Evolutionary conservation across 2,797 vertebrate species (phyloP), one percentile per base, ranked within the genome.

Genomic region (Crenichthys baileyi): DNA sequence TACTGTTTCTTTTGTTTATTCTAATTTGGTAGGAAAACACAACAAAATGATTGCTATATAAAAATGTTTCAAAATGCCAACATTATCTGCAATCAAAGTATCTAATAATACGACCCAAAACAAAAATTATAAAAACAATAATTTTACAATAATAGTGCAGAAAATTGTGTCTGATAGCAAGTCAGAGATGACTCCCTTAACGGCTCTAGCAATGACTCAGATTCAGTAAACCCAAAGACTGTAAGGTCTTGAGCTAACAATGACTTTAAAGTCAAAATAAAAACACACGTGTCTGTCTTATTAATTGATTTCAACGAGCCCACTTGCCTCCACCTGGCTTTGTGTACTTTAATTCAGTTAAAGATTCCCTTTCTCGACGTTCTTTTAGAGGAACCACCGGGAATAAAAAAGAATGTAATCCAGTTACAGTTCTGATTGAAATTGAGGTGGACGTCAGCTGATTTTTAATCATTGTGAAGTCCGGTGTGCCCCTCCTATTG

Each of bases 381-480:
- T 71, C 74, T 72, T 85, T 76, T 72, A 71, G 68, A 77, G 77
- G 75, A 72, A 36, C 78, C 56, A 22, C 11, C 4, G 60, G 76
- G 68, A 79, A 83, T 31, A 20, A 26, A 75, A 71, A 20, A 29
- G 1, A 81, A 74, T 51, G 77, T 60, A 79, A 82, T 79, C 61
- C 46, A 80, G 72, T 89, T 81, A 83, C 51, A 77, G 51, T 63
- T 72, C 65, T 70, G 74, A 81, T 20, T 75, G 72, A 76, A 85
- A 68, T 76, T 68, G 15, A 22, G 31, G 20, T 29, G 78, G 82
- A 71, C 29, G 18, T 36, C 63, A 48, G 9, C 74, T 79, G 82
- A 82, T 87, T 87, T 80, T 83, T 77, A 80, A 84, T 76, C 67
- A 74, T 31, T 60, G 56, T 36, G 22, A 82, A 77, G 18, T 26